Base-by-base conservation (phyloP, 2,113 vertebrate species). In the Scophthalmus maximus region DNA sequence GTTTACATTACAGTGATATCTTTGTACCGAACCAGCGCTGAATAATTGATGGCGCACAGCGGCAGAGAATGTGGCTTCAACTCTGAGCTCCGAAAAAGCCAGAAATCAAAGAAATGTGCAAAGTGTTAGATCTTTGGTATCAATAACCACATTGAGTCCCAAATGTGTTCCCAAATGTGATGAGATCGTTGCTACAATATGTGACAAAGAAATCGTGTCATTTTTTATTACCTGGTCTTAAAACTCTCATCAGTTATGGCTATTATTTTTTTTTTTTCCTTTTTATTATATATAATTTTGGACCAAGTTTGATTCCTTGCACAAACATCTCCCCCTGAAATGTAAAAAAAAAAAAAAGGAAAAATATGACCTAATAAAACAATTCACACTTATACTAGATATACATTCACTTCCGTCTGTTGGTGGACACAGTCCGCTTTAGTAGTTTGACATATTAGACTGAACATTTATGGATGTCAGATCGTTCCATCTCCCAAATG, bases 401-500 rank as follows among this genome's bases (percentile, higher is more conserved):
- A 56, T 15, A 20, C 18, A 23, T 68, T 59, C 55, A 62, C 47
- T 25, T 50, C 65, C 7, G 7, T 55, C 38, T 8, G 8, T 72
- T 29, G 3, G 9, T n/a, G n/a, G 46, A 47, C 64, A 59, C 59
- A 9, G 15, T 14, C 44, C 44, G 50, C 51, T 50, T 18, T 8
- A 36, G 25, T 47, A 30, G 32, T 73, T 61, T 81, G 50, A 76
- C 63, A 34, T 38, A 53, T 14, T 59, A 55, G 30, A 69, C n/a
- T 40, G 56, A 73, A 64, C 56, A 73, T 81, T 68, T 67, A 38
- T 51, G 25, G 53, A 79, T 69, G 70, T 74, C 56, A 73, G 61
- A 70, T 87, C 78, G 55, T 74, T 80, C 68, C 64, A 68, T 86
- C 68, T 79, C 63, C 50, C 65, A 77, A 85, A 86, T 73, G 81